phyloP scores from a whole-genome alignment of 2,888 invertebrate species.

The Noctuana brunneofusca region DNA sequence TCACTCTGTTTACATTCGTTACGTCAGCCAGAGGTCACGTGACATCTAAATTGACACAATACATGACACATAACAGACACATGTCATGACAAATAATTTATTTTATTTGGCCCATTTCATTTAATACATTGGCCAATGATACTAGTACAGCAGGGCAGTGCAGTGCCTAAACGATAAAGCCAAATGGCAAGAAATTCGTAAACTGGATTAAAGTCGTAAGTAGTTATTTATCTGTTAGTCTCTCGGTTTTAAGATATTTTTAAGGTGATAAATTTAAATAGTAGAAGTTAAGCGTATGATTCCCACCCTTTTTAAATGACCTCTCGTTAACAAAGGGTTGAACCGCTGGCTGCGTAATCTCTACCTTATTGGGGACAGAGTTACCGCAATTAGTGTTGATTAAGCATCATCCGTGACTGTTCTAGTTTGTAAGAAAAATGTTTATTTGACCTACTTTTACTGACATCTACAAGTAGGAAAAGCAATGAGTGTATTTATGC shows the following conservation, averaged over 20 bases:
- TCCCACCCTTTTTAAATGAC: neutral
- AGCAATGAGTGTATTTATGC: too few relatives aligned
- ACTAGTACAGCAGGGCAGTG: too few relatives aligned
- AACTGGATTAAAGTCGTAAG: too few relatives aligned
- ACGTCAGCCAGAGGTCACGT: too few relatives aligned
- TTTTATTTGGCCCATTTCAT: conserved; percentile 34
- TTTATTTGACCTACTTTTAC: neutral
- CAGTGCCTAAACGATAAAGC: too few relatives aligned
- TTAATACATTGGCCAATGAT: conserved; percentile 70
- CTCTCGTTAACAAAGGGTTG: conserved; percentile 3
- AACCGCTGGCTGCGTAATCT: neutral
- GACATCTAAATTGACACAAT: too few relatives aligned
- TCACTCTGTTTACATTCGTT: too few relatives aligned
- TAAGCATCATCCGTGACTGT: neutral
- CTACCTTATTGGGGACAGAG: neutral
- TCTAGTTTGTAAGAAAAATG: neutral
- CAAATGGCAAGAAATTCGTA: too few relatives aligned
- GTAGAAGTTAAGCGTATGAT: neutral
- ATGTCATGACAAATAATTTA: neutral
- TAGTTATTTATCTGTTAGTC: too few relatives aligned
- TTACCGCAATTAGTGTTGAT: conserved; percentile 1
- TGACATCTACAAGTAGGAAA: too few relatives aligned
- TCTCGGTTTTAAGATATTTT: neutral
- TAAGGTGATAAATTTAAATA: neutral
- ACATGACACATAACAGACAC: too few relatives aligned